phyloP scores from a whole-genome alignment of 2,888 invertebrate genomes.

The Orgyia antiqua region DNA sequence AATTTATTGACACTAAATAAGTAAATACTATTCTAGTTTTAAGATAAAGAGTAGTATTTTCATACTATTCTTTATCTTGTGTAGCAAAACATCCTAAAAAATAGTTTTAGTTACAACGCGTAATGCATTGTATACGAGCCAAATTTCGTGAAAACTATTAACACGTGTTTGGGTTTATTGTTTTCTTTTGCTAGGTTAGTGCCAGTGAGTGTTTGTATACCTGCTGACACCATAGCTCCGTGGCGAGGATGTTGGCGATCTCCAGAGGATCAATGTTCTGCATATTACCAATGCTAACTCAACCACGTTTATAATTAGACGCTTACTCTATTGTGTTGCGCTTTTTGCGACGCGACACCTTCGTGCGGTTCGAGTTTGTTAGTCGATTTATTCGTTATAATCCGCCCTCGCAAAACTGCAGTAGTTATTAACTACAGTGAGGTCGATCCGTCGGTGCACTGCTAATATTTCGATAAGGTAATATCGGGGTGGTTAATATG shows the following conservation, averaged over 20 bases:
- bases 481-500: conserved; percentile 21
- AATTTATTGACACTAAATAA: conserved; percentile 20
- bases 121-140: too few relatives aligned
- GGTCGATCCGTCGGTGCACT: conserved; percentile 47
- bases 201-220: too few relatives aligned
- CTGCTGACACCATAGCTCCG: conserved; percentile 91
- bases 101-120: too few relatives aligned
- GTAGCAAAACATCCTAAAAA: too few relatives aligned
- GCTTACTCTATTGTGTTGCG: conserved; percentile 77
- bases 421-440: conserved; percentile 42
- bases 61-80: too few relatives aligned
- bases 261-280: conserved; percentile 88
- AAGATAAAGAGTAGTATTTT: too few relatives aligned
- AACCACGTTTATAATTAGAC: conserved; percentile 75
- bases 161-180: too few relatives aligned
- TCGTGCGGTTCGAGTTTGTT: conserved; percentile 73
- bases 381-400: conserved; percentile 75
- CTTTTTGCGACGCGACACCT: conserved; percentile 77
- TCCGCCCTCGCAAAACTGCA: conserved; percentile 70
- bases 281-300: conserved; percentile 58
- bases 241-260: conserved; percentile 90
- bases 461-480: conserved; percentile 17
- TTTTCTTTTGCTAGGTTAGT: too few relatives aligned
- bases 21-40: too few relatives aligned
- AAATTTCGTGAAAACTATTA: too few relatives aligned